Evolutionary conservation across 2,113 vertebrate species (phyloP).

Genomic region (Pavo muticus): DNA sequence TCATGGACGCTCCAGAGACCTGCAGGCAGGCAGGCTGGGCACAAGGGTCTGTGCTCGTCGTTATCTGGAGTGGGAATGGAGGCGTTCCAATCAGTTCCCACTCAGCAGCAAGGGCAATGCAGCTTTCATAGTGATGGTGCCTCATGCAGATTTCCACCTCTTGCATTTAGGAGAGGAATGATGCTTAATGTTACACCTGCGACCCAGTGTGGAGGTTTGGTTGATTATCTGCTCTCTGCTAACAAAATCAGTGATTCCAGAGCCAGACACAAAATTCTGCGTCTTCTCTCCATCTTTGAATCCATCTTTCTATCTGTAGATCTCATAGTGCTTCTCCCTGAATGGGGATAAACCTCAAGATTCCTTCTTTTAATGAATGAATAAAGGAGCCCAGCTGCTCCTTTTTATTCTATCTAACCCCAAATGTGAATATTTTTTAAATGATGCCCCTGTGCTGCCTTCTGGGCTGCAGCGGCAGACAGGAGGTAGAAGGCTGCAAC

Average conservation of each 20-base stretch:
- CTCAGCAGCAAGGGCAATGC: background rate
- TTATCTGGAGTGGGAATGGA: background rate
- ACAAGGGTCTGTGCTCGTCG: background rate
- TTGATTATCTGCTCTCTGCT: background rate
- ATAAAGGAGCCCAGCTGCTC: background rate
- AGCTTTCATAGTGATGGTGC: background rate
- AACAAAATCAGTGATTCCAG: background rate
- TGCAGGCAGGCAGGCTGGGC: background rate
- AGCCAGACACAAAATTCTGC: background rate
- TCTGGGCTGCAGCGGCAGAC: background rate
- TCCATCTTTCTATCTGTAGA: background rate
- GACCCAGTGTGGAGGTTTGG: background rate
- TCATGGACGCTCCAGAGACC: background rate
- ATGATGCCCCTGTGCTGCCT: background rate
- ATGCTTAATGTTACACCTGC: background rate
- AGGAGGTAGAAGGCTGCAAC: constrained; percentile 16
- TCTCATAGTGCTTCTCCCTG: background rate
- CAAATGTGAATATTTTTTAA: background rate
- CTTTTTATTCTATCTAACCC: background rate
- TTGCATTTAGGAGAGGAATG: background rate
- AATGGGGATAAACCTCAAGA: background rate
- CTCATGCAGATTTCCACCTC: background rate
- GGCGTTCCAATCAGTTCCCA: background rate
- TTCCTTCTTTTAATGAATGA: background rate
- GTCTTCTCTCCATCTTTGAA: background rate